A percentile compares a stretch with the other conserved stretches of the same genome.
Conservation (phyloP, 2,797 vertebrate species). For the Mus minutoides region DNA sequence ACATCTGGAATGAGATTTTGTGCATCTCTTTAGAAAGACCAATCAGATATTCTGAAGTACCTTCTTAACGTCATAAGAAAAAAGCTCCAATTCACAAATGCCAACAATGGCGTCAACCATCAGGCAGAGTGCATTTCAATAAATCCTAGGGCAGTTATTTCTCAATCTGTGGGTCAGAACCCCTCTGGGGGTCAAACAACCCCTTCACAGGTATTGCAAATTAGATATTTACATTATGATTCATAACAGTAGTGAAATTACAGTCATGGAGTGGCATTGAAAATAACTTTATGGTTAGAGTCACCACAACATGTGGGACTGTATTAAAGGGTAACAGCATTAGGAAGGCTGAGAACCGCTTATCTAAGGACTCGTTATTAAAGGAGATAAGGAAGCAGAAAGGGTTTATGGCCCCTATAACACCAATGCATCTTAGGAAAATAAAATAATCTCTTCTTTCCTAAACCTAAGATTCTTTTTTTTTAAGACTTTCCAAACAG, state of each 20-base stretch:
- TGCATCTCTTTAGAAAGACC: not conserved
- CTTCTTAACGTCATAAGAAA: not conserved
- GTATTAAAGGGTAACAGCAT: not conserved
- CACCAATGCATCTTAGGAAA: not conserved
- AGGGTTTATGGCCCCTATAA: not conserved
- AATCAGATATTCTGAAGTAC: not conserved
- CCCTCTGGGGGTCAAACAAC: not conserved
- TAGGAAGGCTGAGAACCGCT: not conserved
- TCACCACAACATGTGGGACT: not conserved
- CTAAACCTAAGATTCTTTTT: not conserved
- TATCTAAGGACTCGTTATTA: not conserved
- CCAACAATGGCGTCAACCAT: not conserved
- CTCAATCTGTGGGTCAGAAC: not conserved
- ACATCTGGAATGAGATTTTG: constrained; percentile 34
- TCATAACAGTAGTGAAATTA: not conserved
- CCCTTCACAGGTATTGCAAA: not conserved
- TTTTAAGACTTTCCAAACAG: not conserved
- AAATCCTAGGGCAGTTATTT: not conserved
- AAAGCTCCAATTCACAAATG: constrained; percentile 24
- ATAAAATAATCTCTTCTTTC: not conserved
- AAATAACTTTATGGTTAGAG: not conserved
- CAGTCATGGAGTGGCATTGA: not conserved
- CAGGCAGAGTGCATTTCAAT: not conserved
- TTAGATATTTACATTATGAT: not conserved
- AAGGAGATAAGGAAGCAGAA: not conserved